phyloP scores from a whole-genome alignment of 1,140 invertebrate genomes.

The Hyposmocoma kahamanoa region DNA sequence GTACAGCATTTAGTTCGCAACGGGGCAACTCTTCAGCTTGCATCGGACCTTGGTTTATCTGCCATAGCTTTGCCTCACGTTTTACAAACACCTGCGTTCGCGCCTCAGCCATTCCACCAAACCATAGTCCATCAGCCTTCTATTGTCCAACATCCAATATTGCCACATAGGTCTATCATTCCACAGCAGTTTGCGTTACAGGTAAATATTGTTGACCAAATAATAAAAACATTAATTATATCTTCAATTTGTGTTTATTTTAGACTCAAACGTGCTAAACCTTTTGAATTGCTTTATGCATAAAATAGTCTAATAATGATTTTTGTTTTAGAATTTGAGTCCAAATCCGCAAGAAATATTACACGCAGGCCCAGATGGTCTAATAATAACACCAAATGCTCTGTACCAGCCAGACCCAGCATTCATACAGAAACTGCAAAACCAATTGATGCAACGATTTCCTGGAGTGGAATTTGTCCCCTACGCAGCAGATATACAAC shows the following conservation, averaged over 20 bases:
- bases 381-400: conserved; percentile 47
- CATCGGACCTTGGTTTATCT: conserved; percentile 53
- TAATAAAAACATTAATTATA: too few relatives aligned
- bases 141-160: conserved; percentile 42
- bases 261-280: background rate
- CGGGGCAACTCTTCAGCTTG: conserved; percentile 67
- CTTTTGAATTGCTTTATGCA: background rate
- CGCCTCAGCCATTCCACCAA: background rate
- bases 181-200: conserved; percentile 51
- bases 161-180: conserved; percentile 14
- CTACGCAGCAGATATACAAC: conserved; percentile 32
- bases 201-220: too few relatives aligned
- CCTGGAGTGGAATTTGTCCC: conserved; percentile 54
- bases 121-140: background rate
- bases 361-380: conserved; percentile 43
- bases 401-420: conserved; percentile 57
- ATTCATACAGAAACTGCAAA: conserved; percentile 57
- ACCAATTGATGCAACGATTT: conserved; percentile 50
- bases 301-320: background rate
- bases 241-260: too few relatives aligned
- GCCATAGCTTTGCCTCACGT: conserved; percentile 41
- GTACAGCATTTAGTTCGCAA: conserved; percentile 74
- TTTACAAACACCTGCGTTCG: background rate
- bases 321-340: conserved; percentile 42
- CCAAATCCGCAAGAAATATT: conserved; percentile 42